Base-by-base conservation (phyloP, 2,888 invertebrate genomes). In the Acanthacorydalis orientalis region DNA sequence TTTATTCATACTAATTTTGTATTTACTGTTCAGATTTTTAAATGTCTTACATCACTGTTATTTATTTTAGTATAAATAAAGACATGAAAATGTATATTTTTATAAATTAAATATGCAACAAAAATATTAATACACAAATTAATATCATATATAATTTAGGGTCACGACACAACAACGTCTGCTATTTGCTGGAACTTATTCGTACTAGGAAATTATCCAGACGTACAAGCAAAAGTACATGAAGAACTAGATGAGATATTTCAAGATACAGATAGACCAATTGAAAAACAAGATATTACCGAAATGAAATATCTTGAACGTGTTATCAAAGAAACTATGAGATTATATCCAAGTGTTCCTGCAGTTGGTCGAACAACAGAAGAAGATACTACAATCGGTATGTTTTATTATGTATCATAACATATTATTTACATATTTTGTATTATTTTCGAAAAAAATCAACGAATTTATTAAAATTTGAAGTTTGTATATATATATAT, bases 131-230 rank as follows among this genome's bases (percentile, higher is more conserved):
- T 42, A 55, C 55, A 14, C 50, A 57, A 49, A 53, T 23, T 6
- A 23, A 23, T 23, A 23, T 40, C 31, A 32, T 46, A 43, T 44
- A 48, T 51, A 46, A 53, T 55, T 44, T 53, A 65, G 64, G 65
- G 65, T 3, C 63, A 64, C 44, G 64, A 67, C 52, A 67, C 66
- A 12, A 64, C 64, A 23, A 60, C 63, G 8, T 57, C 62, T 12
- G 60, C 61, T 2, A 57, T 63, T 12, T 57, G 59, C 48, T 64
- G 61, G 60, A 57, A 59, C 4, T 53, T 67, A 9, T 59, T 62
- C 50, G 56, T 62, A 8, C 52, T 66, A n/a, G 64, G 63, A 47
- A 59, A 59, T 46, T 49, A 65, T 52, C 63, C 60, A 16, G 59
- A 64, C 47, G 50, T 60, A 49, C 63, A 64, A 62, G 59, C 59